phyloP scores from a whole-genome alignment of 2,888 invertebrate species.

The Horisme vitalbata region DNA sequence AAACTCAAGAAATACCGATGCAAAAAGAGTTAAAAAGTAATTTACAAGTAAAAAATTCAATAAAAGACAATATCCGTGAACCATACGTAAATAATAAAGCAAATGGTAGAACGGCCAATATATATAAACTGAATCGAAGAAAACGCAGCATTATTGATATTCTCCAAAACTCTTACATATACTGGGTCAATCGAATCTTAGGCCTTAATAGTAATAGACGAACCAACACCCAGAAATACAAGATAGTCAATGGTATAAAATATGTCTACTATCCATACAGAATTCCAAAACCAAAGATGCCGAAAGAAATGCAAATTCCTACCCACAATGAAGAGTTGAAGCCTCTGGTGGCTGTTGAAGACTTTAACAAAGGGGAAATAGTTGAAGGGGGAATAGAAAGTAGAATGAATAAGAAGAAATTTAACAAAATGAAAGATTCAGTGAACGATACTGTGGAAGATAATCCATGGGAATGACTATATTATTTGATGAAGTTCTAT shows the following conservation, averaged over 20 bases:
- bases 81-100: too few relatives aligned
- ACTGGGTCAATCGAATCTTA: constrained; percentile 61
- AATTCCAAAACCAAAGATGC: constrained; percentile 49
- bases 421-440: constrained; percentile 60
- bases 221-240: constrained; percentile 54
- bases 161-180: constrained; percentile 62
- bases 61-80: too few relatives aligned
- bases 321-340: constrained; percentile 45
- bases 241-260: constrained; percentile 63
- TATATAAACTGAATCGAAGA: constrained; percentile 47
- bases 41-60: background rate
- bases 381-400: constrained; percentile 59
- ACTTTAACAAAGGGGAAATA: constrained; percentile 73
- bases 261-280: constrained; percentile 61
- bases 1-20: background rate
- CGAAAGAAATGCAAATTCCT: constrained; percentile 45
- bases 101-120: constrained; percentile 13
- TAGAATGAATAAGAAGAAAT: constrained; percentile 59
- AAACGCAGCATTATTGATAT: constrained; percentile 62
- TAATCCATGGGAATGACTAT: constrained; percentile 80
- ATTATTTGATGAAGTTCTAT: constrained; percentile 70
- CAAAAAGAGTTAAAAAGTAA: background rate
- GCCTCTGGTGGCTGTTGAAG: constrained; percentile 54
- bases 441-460: constrained; percentile 67
- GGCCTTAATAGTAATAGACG: constrained; percentile 50